Evolutionary conservation across 2,888 invertebrate species (phyloP), one percentile per base, ranked within the genome.

Genomic region (Geophilus truncorum): DNA sequence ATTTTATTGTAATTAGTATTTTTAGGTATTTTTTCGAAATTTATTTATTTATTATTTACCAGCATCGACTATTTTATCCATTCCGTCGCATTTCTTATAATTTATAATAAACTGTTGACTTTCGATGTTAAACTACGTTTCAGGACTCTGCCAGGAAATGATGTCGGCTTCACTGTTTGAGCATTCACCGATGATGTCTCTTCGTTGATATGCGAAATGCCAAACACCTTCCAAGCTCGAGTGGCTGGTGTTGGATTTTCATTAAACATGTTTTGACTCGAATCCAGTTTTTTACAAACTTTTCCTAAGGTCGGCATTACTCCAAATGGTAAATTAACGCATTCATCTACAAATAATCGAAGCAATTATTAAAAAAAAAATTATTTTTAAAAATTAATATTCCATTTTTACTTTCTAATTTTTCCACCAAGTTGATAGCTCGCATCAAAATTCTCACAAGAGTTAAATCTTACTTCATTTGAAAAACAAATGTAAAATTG

Each of bases 71-170:
- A 95, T 95, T 79, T 93, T 94, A n/a, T 93, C 92, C 94, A 96
- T 95, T 82, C 94, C 95, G 80, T 91, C 90, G 86, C 98, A 98
- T 84, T 92, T 92, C 83, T 94, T 93, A 86, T 97, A 98, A 0
- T 95, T 95, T 83, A 98, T 96, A 85, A 95, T 94, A 86, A 98
- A 97, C 87, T 97, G 97, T 87, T 97, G 96, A 88, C 98, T 98
- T 79, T 96, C 95, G 83, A 97, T 97, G 82, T 97, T 90, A 87
- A 96, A 98, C 86, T 96, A 95, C 12, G 96, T 96, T 81, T 98
- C 98, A 2, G 97, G 95, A 23, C 94, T 94, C 88, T 98, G 98
- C 86, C 98, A 98, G 0, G 97, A 97, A 84, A 92, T 91, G 83
- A 98, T 95, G 85, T 93, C 92, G 3, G 95, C 96, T 87, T 94